Percentiles rank a stretch among this genome's conserved stretches.
Conservation (phyloP, 2,113 vertebrate species). For the Quiscalus mexicanus region DNA sequence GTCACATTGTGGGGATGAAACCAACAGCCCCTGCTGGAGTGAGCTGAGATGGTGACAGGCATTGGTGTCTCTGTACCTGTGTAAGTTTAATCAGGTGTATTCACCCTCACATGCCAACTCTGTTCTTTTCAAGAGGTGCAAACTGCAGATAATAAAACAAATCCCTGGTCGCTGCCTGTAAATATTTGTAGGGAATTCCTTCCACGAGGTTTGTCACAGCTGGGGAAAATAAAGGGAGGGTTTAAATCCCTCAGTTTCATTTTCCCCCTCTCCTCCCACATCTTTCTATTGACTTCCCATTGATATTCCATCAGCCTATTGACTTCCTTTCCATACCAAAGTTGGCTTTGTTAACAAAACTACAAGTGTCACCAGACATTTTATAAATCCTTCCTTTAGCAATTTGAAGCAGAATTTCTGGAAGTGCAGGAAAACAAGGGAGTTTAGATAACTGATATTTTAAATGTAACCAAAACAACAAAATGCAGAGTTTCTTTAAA, state of each 20-base stretch:
- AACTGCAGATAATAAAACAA: not conserved
- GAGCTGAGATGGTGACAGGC: not conserved
- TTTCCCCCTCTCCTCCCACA: not conserved
- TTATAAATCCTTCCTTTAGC: not conserved
- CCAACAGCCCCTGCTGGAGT: not conserved
- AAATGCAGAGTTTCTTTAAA: not conserved
- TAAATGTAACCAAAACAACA: not conserved
- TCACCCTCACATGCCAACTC: not conserved
- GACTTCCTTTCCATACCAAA: not conserved
- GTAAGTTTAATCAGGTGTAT: not conserved
- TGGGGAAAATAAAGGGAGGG: not conserved
- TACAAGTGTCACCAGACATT: not conserved
- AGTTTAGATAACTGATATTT: not conserved
- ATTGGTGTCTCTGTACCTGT: not conserved
- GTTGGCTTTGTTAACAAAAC: not conserved
- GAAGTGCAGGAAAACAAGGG: not conserved
- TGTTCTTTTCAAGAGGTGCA: not conserved
- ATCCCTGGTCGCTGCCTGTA: not conserved
- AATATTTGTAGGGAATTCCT: not conserved
- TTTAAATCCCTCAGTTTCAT: not conserved
- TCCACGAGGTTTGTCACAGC: not conserved
- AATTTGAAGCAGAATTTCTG: not conserved
- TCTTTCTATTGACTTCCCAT: no score
- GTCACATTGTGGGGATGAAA: not conserved
- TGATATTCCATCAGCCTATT: not conserved